Evolutionary conservation across 1,140 invertebrate genomes (phyloP).

Genomic region (Linepithema humile): DNA sequence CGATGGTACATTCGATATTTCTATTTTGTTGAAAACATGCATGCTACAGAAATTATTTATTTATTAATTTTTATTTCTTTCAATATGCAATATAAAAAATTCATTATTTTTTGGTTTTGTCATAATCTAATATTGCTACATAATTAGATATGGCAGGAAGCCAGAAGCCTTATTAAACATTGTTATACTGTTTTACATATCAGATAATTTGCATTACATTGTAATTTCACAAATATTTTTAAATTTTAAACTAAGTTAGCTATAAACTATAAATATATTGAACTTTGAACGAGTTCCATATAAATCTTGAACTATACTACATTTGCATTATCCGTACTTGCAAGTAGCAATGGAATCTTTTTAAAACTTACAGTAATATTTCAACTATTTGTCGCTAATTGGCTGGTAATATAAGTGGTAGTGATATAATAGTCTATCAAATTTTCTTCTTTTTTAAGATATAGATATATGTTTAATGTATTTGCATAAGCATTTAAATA

Average conservation of each 20-base stretch:
- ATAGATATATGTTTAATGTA: neutral
- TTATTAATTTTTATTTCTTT: neutral
- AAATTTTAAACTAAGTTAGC: neutral
- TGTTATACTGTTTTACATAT: too few species aligned
- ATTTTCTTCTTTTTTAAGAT: conserved; percentile 1
- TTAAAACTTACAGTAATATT: conserved; percentile 16
- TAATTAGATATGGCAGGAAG: neutral
- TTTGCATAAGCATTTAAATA: neutral
- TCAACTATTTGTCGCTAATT: neutral
- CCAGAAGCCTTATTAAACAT: neutral
- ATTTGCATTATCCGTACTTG: neutral
- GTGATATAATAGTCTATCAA: conserved; percentile 7
- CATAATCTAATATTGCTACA: too few species aligned
- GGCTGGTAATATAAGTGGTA: neutral
- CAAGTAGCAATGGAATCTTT: neutral
- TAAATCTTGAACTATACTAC: neutral
- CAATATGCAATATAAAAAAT: neutral
- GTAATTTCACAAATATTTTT: neutral
- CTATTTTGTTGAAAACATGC: too few species aligned
- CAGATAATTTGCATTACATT: too few species aligned
- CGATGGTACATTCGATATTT: too few species aligned
- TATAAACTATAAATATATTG: neutral
- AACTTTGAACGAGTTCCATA: neutral
- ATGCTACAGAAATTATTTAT: too few species aligned
- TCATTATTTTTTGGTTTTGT: too few species aligned